These are phyloP conservation scores for Cynocephalus volans DNA, from an alignment of 2,113 vertebrate genomes.

Conservation along the genomic window DNA sequence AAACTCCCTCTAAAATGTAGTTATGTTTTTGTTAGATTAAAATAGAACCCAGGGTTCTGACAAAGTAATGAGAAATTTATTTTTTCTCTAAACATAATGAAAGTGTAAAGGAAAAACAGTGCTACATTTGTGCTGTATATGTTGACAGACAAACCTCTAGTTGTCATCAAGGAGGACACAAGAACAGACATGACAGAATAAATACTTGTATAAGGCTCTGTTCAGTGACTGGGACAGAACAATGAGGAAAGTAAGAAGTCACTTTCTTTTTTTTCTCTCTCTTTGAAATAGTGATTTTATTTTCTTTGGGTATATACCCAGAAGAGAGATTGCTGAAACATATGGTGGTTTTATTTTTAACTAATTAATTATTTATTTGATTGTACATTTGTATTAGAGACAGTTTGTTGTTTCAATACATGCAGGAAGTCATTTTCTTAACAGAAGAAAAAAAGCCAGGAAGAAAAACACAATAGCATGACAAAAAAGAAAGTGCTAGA, in stretches of 20 bases:
- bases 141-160: constrained; percentile 66
- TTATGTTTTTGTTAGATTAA: constrained; percentile 51
- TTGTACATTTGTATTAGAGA: too few relatives aligned
- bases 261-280: neutral
- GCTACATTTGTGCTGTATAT: neutral
- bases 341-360: too few relatives aligned
- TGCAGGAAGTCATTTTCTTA: constrained; percentile 3
- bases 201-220: neutral
- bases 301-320: too few relatives aligned
- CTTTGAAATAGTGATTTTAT: too few relatives aligned
- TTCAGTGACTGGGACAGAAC: neutral
- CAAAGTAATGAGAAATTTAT: constrained; percentile 68
- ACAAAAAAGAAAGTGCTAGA: neutral
- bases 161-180: neutral
- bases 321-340: too few relatives aligned
- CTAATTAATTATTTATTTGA: too few relatives aligned
- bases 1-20: constrained; percentile 58
- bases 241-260: neutral
- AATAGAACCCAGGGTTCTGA: constrained; percentile 57
- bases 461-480: neutral
- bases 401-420: too few relatives aligned
- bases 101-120: constrained; percentile 21
- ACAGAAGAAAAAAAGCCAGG: neutral
- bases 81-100: constrained; percentile 71
- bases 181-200: neutral